Conservation (phyloP, 2,888 invertebrate species). For the Agrochola lota region DNA sequence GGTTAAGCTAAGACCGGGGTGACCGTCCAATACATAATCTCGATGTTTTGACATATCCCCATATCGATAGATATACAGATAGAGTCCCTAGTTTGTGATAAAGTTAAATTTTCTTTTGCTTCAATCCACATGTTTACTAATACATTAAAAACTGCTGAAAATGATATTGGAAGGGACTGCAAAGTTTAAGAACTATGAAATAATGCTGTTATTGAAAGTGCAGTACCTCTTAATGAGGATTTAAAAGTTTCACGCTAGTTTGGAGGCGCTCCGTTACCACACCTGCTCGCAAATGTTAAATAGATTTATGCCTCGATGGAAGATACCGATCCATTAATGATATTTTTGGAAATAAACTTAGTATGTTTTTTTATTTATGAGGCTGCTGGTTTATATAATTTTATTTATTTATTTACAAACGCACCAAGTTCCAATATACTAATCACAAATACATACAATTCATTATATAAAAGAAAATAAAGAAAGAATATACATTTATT, state of each 20-base stretch:
- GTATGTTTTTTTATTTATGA: too few species aligned
- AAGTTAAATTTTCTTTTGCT: not conserved
- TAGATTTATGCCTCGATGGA: not conserved
- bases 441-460: too few species aligned
- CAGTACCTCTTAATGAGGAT: conserved; percentile 53
- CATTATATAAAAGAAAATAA: too few species aligned
- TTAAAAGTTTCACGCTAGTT: conserved; percentile 50
- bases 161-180: not conserved
- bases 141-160: conserved; percentile 23
- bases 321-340: not conserved
- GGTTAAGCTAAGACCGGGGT: not conserved
- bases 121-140: not conserved
- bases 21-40: not conserved
- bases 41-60: too few species aligned
- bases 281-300: conserved; percentile 28
- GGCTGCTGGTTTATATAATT: too few species aligned
- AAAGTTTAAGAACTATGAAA: conserved; percentile 40
- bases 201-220: conserved; percentile 57
- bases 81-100: too few species aligned
- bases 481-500: too few species aligned
- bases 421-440: too few species aligned
- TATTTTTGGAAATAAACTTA: not conserved
- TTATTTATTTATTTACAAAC: too few species aligned
- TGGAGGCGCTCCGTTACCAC: conserved; percentile 19
- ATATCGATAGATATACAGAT: too few species aligned